A percentile compares a stretch with the other conserved stretches of the same genome.
Evolutionary conservation across 2,113 vertebrate genomes (phyloP).

Genomic region (Pristiophorus japonicus): DNA sequence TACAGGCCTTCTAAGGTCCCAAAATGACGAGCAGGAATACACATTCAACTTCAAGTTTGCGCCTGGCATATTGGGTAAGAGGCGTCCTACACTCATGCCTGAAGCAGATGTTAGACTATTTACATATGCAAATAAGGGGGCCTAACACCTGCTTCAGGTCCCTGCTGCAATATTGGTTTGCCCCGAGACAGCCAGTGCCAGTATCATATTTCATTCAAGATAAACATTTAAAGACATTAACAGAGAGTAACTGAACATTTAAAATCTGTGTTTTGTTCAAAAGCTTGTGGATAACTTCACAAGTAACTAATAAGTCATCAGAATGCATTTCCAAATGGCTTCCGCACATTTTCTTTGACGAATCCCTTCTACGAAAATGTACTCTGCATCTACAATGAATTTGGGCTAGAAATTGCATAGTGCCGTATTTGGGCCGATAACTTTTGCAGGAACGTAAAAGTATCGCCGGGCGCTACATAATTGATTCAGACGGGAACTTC

Average conservation of each 20-base stretch:
- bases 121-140: background rate
- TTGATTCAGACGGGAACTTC: too few species aligned
- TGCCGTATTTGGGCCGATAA: too few species aligned
- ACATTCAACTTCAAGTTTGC: too few species aligned
- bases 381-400: background rate
- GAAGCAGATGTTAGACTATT: background rate
- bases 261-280: background rate
- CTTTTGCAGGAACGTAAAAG: too few species aligned
- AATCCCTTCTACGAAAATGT: background rate
- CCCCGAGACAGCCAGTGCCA: background rate
- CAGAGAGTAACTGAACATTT: background rate
- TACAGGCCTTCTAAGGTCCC: background rate
- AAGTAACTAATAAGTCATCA: background rate
- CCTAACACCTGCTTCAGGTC: background rate
- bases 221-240: background rate
- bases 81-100: background rate
- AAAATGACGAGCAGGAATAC: background rate
- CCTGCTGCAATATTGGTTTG: background rate
- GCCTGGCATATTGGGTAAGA: background rate
- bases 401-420: too few species aligned
- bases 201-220: background rate
- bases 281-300: background rate
- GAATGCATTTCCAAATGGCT: background rate
- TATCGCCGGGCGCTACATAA: too few species aligned
- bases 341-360: background rate